Conservation (phyloP, 2,888 invertebrate species). For the Apamea crenata region DNA sequence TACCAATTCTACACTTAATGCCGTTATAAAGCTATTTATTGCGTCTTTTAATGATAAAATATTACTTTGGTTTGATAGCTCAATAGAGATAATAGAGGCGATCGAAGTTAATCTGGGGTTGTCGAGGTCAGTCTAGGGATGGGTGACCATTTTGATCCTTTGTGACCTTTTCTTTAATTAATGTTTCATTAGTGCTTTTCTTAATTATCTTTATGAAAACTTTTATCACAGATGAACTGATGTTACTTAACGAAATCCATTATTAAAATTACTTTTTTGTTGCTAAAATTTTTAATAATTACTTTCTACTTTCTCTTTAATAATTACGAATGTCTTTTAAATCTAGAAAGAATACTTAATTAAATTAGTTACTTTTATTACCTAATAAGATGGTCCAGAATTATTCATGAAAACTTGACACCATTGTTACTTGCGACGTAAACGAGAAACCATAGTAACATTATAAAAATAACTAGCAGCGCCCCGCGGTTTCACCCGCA, state of each 20-base stretch:
- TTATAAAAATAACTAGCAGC: too few relatives aligned
- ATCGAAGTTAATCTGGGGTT: constrained; percentile 9
- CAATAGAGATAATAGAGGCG: constrained; percentile 21
- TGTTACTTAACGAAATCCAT: constrained; percentile 29
- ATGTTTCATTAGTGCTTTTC: background rate
- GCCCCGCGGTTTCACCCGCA: too few relatives aligned
- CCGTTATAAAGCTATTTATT: constrained; percentile 62
- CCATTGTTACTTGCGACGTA: background rate
- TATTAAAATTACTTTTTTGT: constrained; percentile 37
- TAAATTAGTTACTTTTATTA: constrained; percentile 6
- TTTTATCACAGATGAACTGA: constrained; percentile 26
- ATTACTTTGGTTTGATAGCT: constrained; percentile 50
- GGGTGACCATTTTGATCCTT: background rate
- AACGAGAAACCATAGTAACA: background rate
- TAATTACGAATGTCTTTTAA: constrained; percentile 16
- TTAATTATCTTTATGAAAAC: constrained; percentile 18
- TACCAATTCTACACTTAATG: constrained; percentile 58
- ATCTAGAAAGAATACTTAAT: background rate
- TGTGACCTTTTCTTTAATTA: background rate
- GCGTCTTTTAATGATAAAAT: constrained; percentile 46
- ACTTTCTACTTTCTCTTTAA: constrained; percentile 6
- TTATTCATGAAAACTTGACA: background rate
- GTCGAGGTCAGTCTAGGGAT: background rate
- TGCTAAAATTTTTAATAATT: background rate
- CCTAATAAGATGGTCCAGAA: background rate